These are phyloP conservation scores for Microcaecilia unicolor DNA, from an alignment of 2,797 vertebrate genomes.

Conservation along the genomic window DNA sequence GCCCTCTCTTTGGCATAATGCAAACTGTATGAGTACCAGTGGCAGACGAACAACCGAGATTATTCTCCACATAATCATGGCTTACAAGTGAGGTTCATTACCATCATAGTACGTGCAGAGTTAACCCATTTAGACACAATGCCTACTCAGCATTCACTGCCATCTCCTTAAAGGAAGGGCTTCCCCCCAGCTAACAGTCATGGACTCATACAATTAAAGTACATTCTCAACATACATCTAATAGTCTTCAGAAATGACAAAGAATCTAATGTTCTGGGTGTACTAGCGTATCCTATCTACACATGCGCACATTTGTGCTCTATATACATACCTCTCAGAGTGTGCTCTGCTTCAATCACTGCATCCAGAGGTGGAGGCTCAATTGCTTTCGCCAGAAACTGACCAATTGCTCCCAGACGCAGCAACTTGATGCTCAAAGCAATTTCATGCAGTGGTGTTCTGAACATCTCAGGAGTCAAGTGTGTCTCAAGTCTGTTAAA, in stretches of 20 bases:
- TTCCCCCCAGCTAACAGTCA: background rate
- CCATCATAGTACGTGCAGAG: too few species aligned
- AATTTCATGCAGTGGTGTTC: slow-evolving; percentile 86
- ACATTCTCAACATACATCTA: too few species aligned
- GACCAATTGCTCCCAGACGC: slow-evolving; percentile 78
- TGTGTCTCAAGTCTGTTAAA: slow-evolving; percentile 76
- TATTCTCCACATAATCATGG: too few species aligned
- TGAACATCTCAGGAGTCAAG: slow-evolving; percentile 92
- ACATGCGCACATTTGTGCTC: fast-evolving
- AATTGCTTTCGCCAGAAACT: slow-evolving; percentile 90
- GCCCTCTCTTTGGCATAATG: too few species aligned
- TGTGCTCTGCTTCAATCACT: slow-evolving; percentile 89
- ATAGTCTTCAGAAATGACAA: too few species aligned
- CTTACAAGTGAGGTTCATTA: too few species aligned
- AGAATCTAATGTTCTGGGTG: background rate
- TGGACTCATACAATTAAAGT: background rate
- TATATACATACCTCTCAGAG: slow-evolving; percentile 66
- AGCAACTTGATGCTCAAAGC: slow-evolving; percentile 90
- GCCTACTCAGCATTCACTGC: too few species aligned
- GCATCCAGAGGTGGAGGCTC: slow-evolving; percentile 90
- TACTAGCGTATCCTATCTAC: background rate
- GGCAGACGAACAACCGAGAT: too few species aligned
- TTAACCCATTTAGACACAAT: too few species aligned
- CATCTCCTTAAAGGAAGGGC: too few species aligned
- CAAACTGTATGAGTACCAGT: too few species aligned